Conservation (phyloP, 2,113 vertebrate genomes). For the Tapirus terrestris region DNA sequence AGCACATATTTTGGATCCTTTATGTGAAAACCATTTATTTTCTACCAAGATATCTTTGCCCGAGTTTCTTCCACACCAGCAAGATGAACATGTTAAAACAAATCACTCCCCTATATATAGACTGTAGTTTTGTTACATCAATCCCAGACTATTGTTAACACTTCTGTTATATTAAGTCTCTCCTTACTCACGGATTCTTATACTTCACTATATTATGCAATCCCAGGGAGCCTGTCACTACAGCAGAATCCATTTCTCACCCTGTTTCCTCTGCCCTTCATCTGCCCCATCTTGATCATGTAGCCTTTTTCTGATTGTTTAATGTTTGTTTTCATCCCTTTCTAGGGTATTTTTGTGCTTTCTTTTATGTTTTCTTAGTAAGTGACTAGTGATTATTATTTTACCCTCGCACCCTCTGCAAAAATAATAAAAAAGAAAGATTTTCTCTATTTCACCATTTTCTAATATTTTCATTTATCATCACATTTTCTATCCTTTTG, state of each 20-base stretch:
- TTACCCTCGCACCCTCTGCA: background rate
- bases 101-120: background rate
- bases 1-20: too few relatives aligned
- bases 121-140: background rate
- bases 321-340: background rate
- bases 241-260: fast-evolving
- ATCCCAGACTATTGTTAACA: background rate
- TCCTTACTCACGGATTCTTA: background rate
- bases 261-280: background rate
- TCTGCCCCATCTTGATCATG: background rate
- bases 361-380: background rate
- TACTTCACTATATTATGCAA: too few relatives aligned
- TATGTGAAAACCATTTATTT: background rate
- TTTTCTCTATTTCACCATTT: background rate
- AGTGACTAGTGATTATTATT: background rate
- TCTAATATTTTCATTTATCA: background rate
- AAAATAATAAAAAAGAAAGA: background rate
- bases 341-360: background rate
- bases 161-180: background rate
- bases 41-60: background rate
- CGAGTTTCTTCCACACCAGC: background rate
- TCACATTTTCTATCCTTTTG: background rate
- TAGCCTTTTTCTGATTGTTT: background rate
- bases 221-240: background rate
- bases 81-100: background rate